phyloP scores from a whole-genome alignment of 1,140 invertebrate genomes.

The Neodiprion fabricii region DNA sequence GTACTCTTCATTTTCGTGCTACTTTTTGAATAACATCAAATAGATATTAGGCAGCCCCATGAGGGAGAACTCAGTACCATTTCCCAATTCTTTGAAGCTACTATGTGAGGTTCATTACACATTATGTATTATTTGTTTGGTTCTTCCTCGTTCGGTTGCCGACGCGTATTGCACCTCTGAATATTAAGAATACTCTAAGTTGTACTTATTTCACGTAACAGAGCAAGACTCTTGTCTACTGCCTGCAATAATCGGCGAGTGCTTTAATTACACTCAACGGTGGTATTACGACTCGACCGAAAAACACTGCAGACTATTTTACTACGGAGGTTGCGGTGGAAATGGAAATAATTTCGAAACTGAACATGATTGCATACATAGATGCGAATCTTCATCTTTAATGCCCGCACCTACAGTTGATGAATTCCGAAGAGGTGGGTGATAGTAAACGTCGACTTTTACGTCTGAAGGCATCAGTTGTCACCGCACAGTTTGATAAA shows the following conservation, averaged over 20 bases:
- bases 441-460: not conserved
- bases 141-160: not conserved
- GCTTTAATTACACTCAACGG: conserved; percentile 75
- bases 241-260: conserved; percentile 79
- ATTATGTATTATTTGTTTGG: not conserved
- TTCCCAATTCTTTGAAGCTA: no score
- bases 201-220: conserved; percentile 46
- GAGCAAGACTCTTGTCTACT: conserved; percentile 77
- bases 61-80: not conserved
- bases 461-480: no score
- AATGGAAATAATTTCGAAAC: conserved; percentile 82
- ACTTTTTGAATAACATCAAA: not conserved
- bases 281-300: conserved; percentile 87
- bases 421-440: conserved; percentile 47
- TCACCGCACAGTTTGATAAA: no score
- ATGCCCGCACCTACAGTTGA: conserved; percentile 41
- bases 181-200: not conserved
- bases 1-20: not conserved
- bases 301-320: conserved; percentile 76
- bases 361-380: conserved; percentile 69
- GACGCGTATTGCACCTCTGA: not conserved
- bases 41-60: not conserved
- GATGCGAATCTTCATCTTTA: conserved; percentile 62
- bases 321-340: conserved; percentile 83
- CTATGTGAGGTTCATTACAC: no score